Percentiles rank a stretch among this genome's conserved stretches.
phyloP scores from a whole-genome alignment of 2,888 invertebrate species.

The Drosophila meridiana region DNA sequence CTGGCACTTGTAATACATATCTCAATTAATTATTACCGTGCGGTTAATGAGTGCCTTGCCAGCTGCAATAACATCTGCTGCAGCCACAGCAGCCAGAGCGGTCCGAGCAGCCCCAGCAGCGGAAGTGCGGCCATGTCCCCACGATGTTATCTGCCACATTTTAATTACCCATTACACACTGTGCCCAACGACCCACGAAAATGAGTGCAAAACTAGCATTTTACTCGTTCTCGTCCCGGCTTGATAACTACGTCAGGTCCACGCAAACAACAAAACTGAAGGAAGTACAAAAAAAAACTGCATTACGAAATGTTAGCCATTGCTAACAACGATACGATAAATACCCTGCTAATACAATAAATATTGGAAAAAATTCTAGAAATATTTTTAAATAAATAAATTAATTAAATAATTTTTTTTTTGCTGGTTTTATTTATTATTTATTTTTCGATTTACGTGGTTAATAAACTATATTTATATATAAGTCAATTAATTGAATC shows the following conservation, averaged over 20 bases:
- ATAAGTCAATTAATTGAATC: too few relatives aligned
- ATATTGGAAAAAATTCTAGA: too few relatives aligned
- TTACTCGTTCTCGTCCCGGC: constrained; percentile 53
- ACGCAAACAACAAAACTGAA: constrained; percentile 17
- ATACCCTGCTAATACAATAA: neutral
- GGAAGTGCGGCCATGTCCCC: constrained; percentile 48
- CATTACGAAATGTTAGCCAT: neutral
- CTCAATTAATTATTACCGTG: constrained; percentile 82
- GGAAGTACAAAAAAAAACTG: neutral
- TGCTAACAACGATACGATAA: neutral
- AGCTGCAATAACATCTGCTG: constrained; percentile 37
- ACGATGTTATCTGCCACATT: constrained; percentile 71
- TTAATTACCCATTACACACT: constrained; percentile 75
- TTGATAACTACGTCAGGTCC: constrained; percentile 40
- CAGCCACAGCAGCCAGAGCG: neutral
- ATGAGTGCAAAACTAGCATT: constrained; percentile 63
- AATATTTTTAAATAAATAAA: too few relatives aligned
- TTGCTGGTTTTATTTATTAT: too few relatives aligned
- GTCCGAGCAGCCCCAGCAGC: constrained; percentile 9
- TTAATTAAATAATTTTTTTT: too few relatives aligned
- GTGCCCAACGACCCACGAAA: constrained; percentile 48
- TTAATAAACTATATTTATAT: too few relatives aligned
- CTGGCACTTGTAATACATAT: constrained; percentile 64
- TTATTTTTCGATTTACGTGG: too few relatives aligned
- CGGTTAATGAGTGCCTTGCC: constrained; percentile 61